Conservation (phyloP, 2,888 invertebrate species). For the Apeira syringaria region DNA sequence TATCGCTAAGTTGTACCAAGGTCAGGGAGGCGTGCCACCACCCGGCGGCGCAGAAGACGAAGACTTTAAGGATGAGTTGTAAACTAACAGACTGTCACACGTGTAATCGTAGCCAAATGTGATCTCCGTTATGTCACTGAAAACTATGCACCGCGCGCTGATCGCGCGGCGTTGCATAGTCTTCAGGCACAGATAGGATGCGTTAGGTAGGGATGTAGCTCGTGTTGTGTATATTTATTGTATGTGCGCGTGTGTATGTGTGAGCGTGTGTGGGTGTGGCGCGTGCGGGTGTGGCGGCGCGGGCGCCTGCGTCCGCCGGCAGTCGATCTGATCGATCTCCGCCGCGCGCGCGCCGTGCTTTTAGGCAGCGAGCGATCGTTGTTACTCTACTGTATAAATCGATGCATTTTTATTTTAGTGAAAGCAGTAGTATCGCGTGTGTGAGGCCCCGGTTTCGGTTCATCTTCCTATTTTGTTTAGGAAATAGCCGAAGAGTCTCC, state of each 20-base stretch:
- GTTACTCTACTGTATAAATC: conserved; percentile 57
- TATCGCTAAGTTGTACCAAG: conserved; percentile 97
- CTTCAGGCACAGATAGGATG: conserved; percentile 56
- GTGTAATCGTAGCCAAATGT: conserved; percentile 70
- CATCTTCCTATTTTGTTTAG: conserved; percentile 43
- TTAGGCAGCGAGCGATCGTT: conserved; percentile 29
- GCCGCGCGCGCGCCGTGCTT: conserved; percentile 39
- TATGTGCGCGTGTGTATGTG: conserved; percentile 41
- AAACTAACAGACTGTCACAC: conserved; percentile 67
- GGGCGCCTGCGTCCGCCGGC: conserved; percentile 37
- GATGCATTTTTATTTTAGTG: conserved; percentile 75
- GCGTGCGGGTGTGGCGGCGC: no score
- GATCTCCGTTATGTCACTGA: conserved; percentile 59
- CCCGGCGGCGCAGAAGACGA: conserved; percentile 88
- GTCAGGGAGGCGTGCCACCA: conserved; percentile 91
- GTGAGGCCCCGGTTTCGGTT: conserved; percentile 46
- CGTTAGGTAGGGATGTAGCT: conserved; percentile 46
- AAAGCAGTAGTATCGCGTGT: conserved; percentile 52
- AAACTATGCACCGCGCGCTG: conserved; percentile 39
- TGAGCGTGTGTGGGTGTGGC: conserved; percentile 38
- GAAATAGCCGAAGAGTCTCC: conserved; percentile 50
- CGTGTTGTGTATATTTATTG: conserved; percentile 79
- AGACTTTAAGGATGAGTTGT: conserved; percentile 94
- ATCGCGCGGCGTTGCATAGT: conserved; percentile 37
- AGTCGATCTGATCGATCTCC: conserved; percentile 50